phyloP scores from a whole-genome alignment of 2,113 vertebrate genomes.

The Regulus satrapa region DNA sequence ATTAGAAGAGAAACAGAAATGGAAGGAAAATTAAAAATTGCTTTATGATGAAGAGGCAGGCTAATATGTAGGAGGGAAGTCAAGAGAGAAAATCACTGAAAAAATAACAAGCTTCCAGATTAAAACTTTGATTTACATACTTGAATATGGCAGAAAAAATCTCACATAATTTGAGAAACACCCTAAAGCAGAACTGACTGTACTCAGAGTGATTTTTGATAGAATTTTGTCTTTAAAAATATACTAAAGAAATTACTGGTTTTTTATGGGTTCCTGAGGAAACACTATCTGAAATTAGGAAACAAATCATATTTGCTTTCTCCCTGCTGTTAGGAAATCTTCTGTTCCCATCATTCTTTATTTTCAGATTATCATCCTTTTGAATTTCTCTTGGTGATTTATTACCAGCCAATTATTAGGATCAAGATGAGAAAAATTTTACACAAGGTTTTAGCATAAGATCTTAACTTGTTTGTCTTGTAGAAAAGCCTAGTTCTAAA shows the following conservation, averaged over 20 bases:
- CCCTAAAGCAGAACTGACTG: not conserved
- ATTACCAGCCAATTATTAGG: not conserved
- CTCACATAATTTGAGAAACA: not conserved
- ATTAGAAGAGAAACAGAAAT: not conserved
- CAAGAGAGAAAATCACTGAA: not conserved
- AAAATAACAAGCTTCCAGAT: not conserved
- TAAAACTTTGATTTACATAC: not conserved
- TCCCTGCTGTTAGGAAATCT: not conserved
- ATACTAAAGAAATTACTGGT: not conserved
- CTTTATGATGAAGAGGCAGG: not conserved
- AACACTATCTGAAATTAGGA: not conserved
- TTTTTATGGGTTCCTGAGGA: not conserved
- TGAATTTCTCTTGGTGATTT: not conserved
- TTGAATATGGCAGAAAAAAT: not conserved
- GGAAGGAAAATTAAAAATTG: not conserved
- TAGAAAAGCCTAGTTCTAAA: not conserved
- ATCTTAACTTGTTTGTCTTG: not conserved
- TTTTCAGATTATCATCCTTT: not conserved
- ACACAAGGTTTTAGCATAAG: not conserved
- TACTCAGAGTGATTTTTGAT: not conserved
- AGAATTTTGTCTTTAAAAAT: not conserved
- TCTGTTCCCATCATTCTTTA: not conserved
- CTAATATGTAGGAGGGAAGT: not conserved
- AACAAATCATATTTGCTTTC: not conserved
- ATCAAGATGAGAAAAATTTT: not conserved